Evolutionary conservation across 2,888 invertebrate genomes (phyloP).

Genomic region (Cheilosia vernalis): DNA sequence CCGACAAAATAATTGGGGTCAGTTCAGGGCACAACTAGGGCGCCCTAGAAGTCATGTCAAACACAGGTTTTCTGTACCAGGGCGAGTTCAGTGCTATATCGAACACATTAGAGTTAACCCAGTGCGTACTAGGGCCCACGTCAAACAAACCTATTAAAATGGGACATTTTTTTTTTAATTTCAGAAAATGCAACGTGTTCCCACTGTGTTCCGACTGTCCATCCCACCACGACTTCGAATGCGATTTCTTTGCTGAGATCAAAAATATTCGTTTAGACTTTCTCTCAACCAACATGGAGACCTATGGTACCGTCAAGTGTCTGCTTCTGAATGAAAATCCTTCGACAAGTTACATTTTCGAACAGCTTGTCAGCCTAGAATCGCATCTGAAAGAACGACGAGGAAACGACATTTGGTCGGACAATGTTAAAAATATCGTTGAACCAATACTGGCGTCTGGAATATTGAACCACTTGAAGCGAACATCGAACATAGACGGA

Average conservation of each 20-base stretch:
- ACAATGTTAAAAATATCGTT: constrained; percentile 84
- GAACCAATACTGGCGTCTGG: constrained; percentile 78
- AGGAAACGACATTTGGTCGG: constrained; percentile 85
- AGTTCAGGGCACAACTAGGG: too few relatives aligned
- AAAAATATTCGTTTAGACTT: constrained; percentile 75
- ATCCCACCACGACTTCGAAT: constrained; percentile 84
- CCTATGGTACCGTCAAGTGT: constrained; percentile 83
- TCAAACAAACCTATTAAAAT: too few relatives aligned
- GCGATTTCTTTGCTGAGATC: constrained; percentile 84
- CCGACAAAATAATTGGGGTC: too few relatives aligned
- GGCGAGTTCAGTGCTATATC: too few relatives aligned
- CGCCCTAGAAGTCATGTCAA: too few relatives aligned
- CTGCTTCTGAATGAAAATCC: constrained; percentile 83
- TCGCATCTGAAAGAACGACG: constrained; percentile 85
- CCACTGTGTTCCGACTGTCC: constrained; percentile 83
- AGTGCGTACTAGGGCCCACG: too few relatives aligned
- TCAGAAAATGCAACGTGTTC: constrained; percentile 85
- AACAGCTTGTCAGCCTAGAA: constrained; percentile 85
- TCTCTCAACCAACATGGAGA: constrained; percentile 75
- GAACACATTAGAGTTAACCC: too few relatives aligned
- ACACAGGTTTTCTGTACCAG: too few relatives aligned
- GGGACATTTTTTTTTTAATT: constrained; percentile 7
- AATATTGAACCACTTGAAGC: constrained; percentile 76
- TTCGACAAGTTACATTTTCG: constrained; percentile 83
- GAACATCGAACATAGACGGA: constrained; percentile 81